phyloP scores from a whole-genome alignment of 2,888 invertebrate genomes.

The Zelleria hepariella region DNA sequence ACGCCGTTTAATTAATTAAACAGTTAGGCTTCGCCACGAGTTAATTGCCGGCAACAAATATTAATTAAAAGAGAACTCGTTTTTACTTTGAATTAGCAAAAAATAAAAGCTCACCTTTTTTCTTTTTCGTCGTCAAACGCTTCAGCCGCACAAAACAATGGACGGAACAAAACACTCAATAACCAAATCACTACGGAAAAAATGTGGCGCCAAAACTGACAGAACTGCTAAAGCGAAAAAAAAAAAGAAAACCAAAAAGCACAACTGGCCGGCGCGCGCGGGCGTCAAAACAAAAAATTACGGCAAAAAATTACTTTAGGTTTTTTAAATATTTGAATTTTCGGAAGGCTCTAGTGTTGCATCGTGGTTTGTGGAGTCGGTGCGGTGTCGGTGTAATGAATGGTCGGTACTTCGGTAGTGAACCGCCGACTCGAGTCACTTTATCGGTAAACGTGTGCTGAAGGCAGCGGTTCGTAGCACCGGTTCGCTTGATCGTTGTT shows the following conservation, averaged over 20 bases:
- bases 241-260: slow-evolving; percentile 19
- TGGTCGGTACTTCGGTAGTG: slow-evolving; percentile 41
- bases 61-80: neutral
- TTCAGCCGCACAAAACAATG: slow-evolving; percentile 16
- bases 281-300: neutral
- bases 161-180: slow-evolving; percentile 22
- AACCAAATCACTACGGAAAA: slow-evolving; percentile 28
- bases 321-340: slow-evolving; percentile 17
- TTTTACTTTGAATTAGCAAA: neutral
- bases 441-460: slow-evolving; percentile 55
- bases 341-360: slow-evolving; percentile 42
- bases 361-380: slow-evolving; percentile 37
- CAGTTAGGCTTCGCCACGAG: neutral
- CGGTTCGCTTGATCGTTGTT: neutral
- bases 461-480: neutral
- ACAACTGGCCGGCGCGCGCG: slow-evolving; percentile 9
- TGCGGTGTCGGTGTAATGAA: slow-evolving; percentile 58
- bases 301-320: slow-evolving; percentile 5
- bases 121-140: slow-evolving; percentile 11
- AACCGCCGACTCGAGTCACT: slow-evolving; percentile 56
- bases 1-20: neutral
- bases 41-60: slow-evolving; percentile 1
- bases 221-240: too few species aligned
- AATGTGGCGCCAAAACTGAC: slow-evolving; percentile 36
- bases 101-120: slow-evolving; percentile 21